These are phyloP conservation scores for Ichneumoninae sp. DNA, from an alignment of 2,888 invertebrate species.

Conservation along the genomic window DNA sequence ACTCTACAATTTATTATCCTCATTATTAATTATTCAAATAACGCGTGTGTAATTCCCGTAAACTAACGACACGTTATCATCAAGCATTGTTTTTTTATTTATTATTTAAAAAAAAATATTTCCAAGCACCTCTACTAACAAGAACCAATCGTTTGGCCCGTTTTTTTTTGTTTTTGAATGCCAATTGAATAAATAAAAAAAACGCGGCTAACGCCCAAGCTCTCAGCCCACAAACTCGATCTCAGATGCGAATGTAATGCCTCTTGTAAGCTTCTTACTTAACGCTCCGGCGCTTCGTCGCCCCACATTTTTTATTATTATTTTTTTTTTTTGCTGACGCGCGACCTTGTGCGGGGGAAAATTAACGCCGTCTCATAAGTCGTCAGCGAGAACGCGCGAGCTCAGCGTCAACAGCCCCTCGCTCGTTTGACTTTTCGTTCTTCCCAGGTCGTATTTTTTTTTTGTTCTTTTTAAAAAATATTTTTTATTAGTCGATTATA, in stretches of 20 bases:
- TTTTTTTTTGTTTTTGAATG: conserved; percentile 39
- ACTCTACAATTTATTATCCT: conserved; percentile 49
- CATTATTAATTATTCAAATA: conserved; percentile 42
- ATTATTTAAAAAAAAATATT: background rate
- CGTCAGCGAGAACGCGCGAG: conserved; percentile 26
- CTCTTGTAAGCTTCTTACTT: conserved; percentile 60
- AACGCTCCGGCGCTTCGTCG: conserved; percentile 37
- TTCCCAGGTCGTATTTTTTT: conserved; percentile 33
- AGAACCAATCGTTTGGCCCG: conserved; percentile 27
- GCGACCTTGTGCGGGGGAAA: background rate
- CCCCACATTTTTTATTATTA: background rate
- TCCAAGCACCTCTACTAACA: conserved; percentile 60
- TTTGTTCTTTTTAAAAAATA: background rate
- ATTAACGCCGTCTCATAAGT: conserved; percentile 5
- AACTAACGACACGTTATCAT: conserved; percentile 53
- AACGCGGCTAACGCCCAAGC: conserved; percentile 73
- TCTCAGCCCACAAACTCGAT: conserved; percentile 82
- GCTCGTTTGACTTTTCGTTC: conserved; percentile 29
- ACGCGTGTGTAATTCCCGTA: conserved; percentile 45
- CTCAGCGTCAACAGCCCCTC: conserved; percentile 17
- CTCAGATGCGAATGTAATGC: conserved; percentile 74
- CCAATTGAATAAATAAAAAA: conserved; percentile 49
- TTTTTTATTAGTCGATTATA: background rate
- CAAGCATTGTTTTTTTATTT: conserved; percentile 29
- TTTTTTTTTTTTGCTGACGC: conserved; percentile 32